Percentiles rank a stretch among this genome's conserved stretches.
phyloP scores from a whole-genome alignment of 92 coral and sea anemone species.

The Nematostella vectensis region DNA sequence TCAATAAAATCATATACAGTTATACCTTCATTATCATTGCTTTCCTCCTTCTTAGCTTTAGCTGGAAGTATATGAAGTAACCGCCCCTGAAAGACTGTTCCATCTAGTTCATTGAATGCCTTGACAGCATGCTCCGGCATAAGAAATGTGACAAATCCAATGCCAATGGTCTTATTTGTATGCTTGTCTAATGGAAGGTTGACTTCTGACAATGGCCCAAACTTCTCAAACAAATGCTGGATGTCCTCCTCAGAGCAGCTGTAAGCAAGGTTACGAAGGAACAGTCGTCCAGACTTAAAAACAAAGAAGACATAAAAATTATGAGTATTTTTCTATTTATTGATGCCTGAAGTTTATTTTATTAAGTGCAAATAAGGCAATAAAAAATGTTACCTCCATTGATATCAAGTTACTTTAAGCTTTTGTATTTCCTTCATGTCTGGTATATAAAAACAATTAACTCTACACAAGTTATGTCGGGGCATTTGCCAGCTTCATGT shows the following conservation, averaged over 20 bases:
- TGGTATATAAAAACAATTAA: too few relatives aligned
- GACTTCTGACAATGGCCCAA: constrained; percentile 88
- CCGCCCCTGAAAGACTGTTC: constrained; percentile 84
- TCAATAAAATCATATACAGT: too few relatives aligned
- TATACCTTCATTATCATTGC: constrained; percentile 34
- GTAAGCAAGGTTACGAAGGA: constrained; percentile 85
- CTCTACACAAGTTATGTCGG: too few relatives aligned
- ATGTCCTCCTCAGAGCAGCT: constrained; percentile 87
- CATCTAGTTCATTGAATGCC: constrained; percentile 88
- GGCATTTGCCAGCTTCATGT: too few relatives aligned
- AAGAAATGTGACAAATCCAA: constrained; percentile 86
- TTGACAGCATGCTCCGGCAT: constrained; percentile 99
- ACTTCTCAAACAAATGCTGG: constrained; percentile 60
- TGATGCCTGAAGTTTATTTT: too few relatives aligned
- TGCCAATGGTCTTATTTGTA: constrained; percentile 71
- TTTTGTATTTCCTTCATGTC: too few relatives aligned
- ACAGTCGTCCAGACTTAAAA: constrained; percentile 84
- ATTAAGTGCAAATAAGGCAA: too few relatives aligned
- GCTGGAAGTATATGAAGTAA: constrained; percentile 84
- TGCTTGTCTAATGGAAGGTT: constrained; percentile 83
- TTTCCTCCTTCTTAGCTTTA: constrained; percentile 61
- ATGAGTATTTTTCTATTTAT: neutral
- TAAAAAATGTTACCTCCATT: too few relatives aligned
- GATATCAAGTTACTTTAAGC: too few relatives aligned
- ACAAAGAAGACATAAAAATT: neutral